phyloP scores from a whole-genome alignment of 2,888 invertebrate species.

The Apotomis capreana region DNA sequence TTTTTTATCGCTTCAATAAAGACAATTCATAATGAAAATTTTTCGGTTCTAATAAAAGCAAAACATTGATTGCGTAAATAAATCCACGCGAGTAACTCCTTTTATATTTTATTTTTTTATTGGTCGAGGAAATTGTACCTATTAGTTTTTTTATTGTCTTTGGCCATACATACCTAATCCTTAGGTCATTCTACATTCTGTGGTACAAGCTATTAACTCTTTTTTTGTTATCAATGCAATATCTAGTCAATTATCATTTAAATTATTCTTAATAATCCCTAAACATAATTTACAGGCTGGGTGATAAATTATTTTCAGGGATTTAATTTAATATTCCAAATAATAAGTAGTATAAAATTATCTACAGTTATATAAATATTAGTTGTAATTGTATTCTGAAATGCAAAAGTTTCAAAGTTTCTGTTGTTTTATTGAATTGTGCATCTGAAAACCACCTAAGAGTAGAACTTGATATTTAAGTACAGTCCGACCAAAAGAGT shows the following conservation, averaged over 20 bases:
- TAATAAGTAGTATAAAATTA: slow-evolving; percentile 35
- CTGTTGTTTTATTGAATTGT: slow-evolving; percentile 54
- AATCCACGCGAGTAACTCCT: no score
- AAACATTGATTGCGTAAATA: no score
- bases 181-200: not conserved
- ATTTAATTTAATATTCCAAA: slow-evolving; percentile 30
- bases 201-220: not conserved
- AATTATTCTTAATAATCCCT: slow-evolving; percentile 45
- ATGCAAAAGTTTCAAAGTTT: slow-evolving; percentile 61
- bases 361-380: slow-evolving; percentile 46
- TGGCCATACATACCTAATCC: no score
- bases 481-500: no score
- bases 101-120: no score
- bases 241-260: slow-evolving; percentile 58
- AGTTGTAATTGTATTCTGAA: slow-evolving; percentile 55
- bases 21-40: no score
- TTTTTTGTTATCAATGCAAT: slow-evolving; percentile 45
- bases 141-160: no score
- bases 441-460: no score
- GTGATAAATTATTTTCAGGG: slow-evolving; percentile 52
- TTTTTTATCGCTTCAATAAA: no score
- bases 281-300: slow-evolving; percentile 72
- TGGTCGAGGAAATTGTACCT: no score
- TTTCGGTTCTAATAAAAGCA: no score
- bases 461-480: no score